Percentiles rank a stretch among this genome's conserved stretches.
phyloP scores from a whole-genome alignment of 2,113 vertebrate species.

The Peucedramus taeniatus region DNA sequence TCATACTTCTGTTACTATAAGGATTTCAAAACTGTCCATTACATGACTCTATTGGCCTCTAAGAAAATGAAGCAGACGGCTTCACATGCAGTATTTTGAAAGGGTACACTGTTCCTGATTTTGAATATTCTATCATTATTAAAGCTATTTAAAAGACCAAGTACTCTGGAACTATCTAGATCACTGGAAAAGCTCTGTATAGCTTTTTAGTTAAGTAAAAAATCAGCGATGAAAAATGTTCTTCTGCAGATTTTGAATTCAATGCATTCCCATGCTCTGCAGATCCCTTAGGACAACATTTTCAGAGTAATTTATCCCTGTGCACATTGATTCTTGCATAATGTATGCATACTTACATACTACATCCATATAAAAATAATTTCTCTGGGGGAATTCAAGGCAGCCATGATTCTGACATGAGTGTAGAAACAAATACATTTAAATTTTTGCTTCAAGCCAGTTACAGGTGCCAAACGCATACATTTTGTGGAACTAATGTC shows the following conservation, averaged over 20 bases:
- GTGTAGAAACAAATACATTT: background rate
- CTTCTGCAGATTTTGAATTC: background rate
- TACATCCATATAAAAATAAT: background rate
- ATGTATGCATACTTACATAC: background rate
- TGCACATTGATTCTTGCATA: background rate
- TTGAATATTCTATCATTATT: background rate
- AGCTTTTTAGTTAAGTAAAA: background rate
- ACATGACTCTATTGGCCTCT: background rate
- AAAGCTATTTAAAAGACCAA: background rate
- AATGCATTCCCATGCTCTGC: background rate
- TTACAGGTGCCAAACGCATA: background rate
- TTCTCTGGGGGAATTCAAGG: background rate
- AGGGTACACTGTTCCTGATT: background rate
- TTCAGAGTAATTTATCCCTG: background rate
- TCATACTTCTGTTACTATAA: background rate
- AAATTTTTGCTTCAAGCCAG: background rate
- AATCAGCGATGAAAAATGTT: background rate
- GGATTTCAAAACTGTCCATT: background rate
- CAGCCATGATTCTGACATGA: background rate
- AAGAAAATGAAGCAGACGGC: background rate
- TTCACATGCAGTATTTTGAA: background rate
- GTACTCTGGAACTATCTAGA: background rate
- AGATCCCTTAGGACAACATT: background rate
- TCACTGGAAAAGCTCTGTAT: background rate
- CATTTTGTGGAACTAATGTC: background rate